Percentiles rank a stretch among this genome's conserved stretches.
phyloP scores from a whole-genome alignment of 2,888 invertebrate species.

The Diloba caeruleocephala region DNA sequence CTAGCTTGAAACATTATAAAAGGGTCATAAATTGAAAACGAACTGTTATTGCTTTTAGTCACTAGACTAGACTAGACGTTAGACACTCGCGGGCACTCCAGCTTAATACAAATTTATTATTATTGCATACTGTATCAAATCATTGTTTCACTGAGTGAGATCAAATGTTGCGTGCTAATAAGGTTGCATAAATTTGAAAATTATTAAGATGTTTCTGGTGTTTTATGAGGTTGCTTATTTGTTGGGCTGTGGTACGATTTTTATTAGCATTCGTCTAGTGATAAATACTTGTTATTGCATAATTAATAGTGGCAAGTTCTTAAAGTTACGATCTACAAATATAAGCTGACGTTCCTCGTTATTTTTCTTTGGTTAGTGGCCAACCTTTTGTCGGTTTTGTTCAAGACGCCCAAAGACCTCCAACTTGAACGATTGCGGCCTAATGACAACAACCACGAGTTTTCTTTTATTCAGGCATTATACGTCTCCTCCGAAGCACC shows the following conservation, averaged over 20 bases:
- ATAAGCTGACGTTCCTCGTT: too few relatives aligned
- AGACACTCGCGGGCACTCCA: slow-evolving; percentile 52
- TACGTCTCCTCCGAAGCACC: too few relatives aligned
- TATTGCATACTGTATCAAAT: slow-evolving; percentile 52
- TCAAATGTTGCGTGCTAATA: slow-evolving; percentile 32
- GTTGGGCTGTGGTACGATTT: neutral
- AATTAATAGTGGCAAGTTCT: too few relatives aligned
- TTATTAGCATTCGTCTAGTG: slow-evolving; percentile 3
- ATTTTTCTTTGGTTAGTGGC: too few relatives aligned
- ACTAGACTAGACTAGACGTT: too few relatives aligned
- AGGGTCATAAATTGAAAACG: slow-evolving; percentile 56
- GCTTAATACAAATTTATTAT: slow-evolving; percentile 66
- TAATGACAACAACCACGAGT: too few relatives aligned
- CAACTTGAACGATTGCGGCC: too few relatives aligned
- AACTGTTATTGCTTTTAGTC: slow-evolving; percentile 58
- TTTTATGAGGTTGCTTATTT: slow-evolving; percentile 19
- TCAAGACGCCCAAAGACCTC: too few relatives aligned
- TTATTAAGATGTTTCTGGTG: slow-evolving; percentile 18
- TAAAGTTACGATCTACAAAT: too few relatives aligned
- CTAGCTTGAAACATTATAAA: slow-evolving; percentile 46
- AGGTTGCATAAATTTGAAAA: slow-evolving; percentile 22
- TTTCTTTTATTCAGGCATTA: too few relatives aligned
- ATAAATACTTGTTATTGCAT: neutral
- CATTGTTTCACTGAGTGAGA: slow-evolving; percentile 52
- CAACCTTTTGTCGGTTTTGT: too few relatives aligned